Base-by-base conservation (phyloP, 2,113 vertebrate genomes). In the Hippocampus abdominalis region DNA sequence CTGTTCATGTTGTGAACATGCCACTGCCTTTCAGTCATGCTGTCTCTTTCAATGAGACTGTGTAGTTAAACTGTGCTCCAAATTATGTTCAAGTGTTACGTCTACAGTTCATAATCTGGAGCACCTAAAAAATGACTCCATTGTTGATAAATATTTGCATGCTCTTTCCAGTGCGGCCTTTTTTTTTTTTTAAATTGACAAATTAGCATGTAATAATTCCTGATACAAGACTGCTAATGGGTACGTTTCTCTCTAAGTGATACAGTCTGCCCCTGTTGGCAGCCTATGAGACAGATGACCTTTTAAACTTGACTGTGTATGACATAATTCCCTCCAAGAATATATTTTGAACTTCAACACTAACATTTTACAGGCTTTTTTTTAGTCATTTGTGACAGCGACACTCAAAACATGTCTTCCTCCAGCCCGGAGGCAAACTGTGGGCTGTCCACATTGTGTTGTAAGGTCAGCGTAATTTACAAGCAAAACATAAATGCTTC, bases 381-480 rank as follows among this genome's bases (percentile, higher is more conserved):
- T 72, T 53, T 73, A 5, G 74, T 75, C 72, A 62, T 69, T 75
- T 77, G 60, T 88, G 83, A 87, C 83, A 83, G 76, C 65, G 40
- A 39, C 80, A 82, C 83, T 82, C 79, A 83, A 83, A 86, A 87
- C 76, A 86, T 71, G 70, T 80, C 77, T 81, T 76, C 73, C 59
- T 63, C 42, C 69, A 73, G 61, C 79, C 64, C 79, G 71, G 71
- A 75, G 75, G 76, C 77, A 42, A 73, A 74, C 65, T 66, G 36
- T 40, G 36, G 60, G 73, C 70, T 40, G 70, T 72, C 81, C 80
- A 60, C 71, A 76, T 83, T 75, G 82, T 84, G 84, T 83, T 86
- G 86, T 84, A 82, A 85, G 81, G 83, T 86, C 81, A 78, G 76
- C 71, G n/a, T 61, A 84, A 79, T 87, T 87, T 84, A 78, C 77